phyloP scores from a whole-genome alignment of 2,797 vertebrate genomes.

The Octomys mimax region DNA sequence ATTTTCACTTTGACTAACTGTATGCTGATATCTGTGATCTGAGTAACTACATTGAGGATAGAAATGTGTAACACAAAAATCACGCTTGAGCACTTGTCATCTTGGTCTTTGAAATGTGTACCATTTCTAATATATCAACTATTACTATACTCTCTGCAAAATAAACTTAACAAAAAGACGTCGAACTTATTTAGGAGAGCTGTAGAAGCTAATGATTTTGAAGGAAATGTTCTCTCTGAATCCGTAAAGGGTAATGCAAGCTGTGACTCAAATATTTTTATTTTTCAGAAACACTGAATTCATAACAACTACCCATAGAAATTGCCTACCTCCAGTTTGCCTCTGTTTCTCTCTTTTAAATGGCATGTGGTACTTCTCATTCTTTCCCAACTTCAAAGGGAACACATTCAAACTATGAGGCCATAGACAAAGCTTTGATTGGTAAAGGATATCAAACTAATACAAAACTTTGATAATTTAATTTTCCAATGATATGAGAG shows the following conservation, averaged over 20 bases:
- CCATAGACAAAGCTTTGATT: conserved; percentile 22
- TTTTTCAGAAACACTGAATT: neutral
- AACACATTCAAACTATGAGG: neutral
- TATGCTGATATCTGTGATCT: too few relatives aligned
- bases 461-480: neutral
- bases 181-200: neutral
- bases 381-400: neutral
- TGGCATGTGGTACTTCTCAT: neutral
- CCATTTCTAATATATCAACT: too few relatives aligned
- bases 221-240: neutral
- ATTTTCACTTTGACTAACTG: too few relatives aligned
- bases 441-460: conserved; percentile 13
- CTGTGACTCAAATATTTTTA: neutral
- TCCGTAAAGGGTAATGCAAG: neutral
- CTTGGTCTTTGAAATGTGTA: too few relatives aligned
- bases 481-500: neutral
- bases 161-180: neutral
- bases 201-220: neutral
- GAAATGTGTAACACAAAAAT: too few relatives aligned
- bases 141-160: too few relatives aligned
- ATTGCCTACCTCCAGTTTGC: neutral
- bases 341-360: conserved; percentile 16
- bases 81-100: too few relatives aligned
- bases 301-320: neutral
- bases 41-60: too few relatives aligned